Evolutionary conservation across 2,113 vertebrate species (phyloP).

Genomic region (Todiramphus saurophagus): DNA sequence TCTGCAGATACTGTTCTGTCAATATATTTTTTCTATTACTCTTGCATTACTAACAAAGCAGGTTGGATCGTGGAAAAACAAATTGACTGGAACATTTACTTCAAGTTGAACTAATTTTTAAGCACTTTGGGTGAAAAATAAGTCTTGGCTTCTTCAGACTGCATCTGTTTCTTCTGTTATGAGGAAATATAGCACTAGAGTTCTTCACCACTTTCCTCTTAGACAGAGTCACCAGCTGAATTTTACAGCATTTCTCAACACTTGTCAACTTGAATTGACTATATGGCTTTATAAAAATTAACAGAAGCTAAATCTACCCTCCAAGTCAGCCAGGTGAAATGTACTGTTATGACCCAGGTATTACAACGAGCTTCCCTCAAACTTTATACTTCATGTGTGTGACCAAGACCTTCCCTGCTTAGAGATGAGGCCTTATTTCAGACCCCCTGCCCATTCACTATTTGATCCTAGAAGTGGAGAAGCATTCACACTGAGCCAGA

Average conservation of each 20-base stretch:
- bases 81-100: constrained; percentile 40
- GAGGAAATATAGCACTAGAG: background rate
- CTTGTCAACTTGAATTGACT: background rate
- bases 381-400: background rate
- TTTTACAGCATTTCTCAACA: background rate
- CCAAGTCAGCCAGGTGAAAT: background rate
- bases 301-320: background rate
- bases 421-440: background rate
- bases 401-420: background rate
- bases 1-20: constrained; percentile 6
- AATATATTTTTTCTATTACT: constrained; percentile 36
- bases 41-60: constrained; percentile 34
- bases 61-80: background rate
- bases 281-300: background rate
- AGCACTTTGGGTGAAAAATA: constrained; percentile 24
- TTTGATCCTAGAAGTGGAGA: background rate
- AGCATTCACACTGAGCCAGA: background rate
- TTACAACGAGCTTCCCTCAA: background rate
- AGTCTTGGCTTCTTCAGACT: background rate
- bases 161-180: background rate
- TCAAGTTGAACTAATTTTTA: constrained; percentile 44
- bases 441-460: background rate
- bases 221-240: background rate
- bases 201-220: background rate
- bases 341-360: background rate